Percentiles rank a stretch among this genome's conserved stretches.
Evolutionary conservation across 1,140 invertebrate species (phyloP).

Genomic region (Heliconius eleuchia): DNA sequence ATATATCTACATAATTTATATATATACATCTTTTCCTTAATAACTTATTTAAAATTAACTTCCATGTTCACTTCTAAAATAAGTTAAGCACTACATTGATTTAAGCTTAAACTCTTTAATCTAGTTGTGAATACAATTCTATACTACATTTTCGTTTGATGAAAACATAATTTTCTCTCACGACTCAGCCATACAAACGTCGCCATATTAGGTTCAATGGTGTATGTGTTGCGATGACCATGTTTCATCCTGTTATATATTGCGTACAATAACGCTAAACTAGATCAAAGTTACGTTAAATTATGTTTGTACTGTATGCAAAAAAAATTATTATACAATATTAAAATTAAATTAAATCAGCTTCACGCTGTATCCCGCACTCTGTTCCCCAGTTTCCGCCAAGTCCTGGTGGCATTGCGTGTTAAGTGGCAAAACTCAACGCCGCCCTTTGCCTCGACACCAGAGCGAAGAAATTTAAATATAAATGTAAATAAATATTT

Average conservation of each 20-base stretch:
- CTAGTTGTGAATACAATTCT: neutral
- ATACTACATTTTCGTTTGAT: neutral
- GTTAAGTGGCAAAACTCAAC: too few species aligned
- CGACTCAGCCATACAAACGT: neutral
- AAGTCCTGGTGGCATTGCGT: too few species aligned
- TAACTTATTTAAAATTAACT: too few species aligned
- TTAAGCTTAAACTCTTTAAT: neutral
- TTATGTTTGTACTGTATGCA: slow-evolving; percentile 6
- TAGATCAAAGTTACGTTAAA: slow-evolving; percentile 12
- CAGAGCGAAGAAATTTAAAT: too few species aligned
- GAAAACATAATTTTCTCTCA: slow-evolving; percentile 10
- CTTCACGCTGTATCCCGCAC: too few species aligned
- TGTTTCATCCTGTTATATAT: slow-evolving; percentile 10
- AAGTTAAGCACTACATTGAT: neutral
- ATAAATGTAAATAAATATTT: too few species aligned
- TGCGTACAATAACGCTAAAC: neutral
- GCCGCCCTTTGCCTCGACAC: too few species aligned
- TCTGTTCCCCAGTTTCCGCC: too few species aligned
- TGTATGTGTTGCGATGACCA: slow-evolving; percentile 9
- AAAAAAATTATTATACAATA: neutral
- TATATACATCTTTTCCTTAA: too few species aligned
- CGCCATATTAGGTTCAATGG: neutral
- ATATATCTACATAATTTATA: too few species aligned
- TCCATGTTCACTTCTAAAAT: too few species aligned
- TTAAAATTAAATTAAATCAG: too few species aligned